phyloP scores from a whole-genome alignment of 2,113 vertebrate species.

The Takifugu flavidus region DNA sequence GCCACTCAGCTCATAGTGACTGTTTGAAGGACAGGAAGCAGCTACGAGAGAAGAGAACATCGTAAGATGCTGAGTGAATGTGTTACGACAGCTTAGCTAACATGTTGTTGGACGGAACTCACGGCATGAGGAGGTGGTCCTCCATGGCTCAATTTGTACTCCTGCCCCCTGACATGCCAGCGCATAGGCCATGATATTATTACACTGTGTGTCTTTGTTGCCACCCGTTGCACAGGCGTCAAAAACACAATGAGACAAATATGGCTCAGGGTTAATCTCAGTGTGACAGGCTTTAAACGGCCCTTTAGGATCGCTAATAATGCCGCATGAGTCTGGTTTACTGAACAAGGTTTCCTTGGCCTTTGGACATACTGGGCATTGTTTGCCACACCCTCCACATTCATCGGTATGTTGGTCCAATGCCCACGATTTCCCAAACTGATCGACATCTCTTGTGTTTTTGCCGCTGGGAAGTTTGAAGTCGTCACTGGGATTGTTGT shows the following conservation, averaged over 20 bases:
- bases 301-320: constrained; percentile 53
- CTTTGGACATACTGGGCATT: constrained; percentile 39
- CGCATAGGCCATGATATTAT: constrained; percentile 75
- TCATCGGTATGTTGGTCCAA: constrained; percentile 29
- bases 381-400: constrained; percentile 45
- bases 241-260: constrained; percentile 67
- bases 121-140: constrained; percentile 77
- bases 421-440: constrained; percentile 65
- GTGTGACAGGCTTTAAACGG: constrained; percentile 70
- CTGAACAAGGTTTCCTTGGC: constrained; percentile 24
- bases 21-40: constrained; percentile 63
- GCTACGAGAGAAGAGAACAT: constrained; percentile 56
- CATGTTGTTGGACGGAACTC: constrained; percentile 45
- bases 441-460: background rate
- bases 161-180: constrained; percentile 72
- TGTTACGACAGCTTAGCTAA: background rate
- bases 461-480: constrained; percentile 56
- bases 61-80: background rate
- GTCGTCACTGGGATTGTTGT: constrained; percentile 57
- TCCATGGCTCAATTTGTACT: constrained; percentile 71
- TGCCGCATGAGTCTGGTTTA: constrained; percentile 51
- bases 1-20: constrained; percentile 77
- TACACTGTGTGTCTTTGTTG: constrained; percentile 66
- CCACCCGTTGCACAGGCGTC: constrained; percentile 57
- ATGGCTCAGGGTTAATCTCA: constrained; percentile 47